Base-by-base conservation (phyloP, 1,140 invertebrate genomes). In the Coenobita brevimanus region DNA sequence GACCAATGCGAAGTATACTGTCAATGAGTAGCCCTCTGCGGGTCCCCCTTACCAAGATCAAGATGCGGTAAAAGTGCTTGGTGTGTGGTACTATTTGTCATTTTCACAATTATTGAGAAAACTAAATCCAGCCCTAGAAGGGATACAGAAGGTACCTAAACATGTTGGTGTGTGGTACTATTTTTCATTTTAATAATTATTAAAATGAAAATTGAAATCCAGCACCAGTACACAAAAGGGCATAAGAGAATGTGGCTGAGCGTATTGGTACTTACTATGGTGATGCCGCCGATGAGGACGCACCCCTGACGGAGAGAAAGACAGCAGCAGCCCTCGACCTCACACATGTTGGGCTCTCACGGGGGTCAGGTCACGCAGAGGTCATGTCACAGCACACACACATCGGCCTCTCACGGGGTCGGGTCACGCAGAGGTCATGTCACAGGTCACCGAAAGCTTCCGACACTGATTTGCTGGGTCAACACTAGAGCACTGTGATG, bases 281-380 rank as follows among this genome's bases (percentile, higher is more conserved):
- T 87, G 85, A 87, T 87, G 38, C 85, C 85, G 3, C 85, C 85
- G 50, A 87, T 87, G 46, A 87, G 76, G 6, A 87, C 78, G n/a
- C 85, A 87, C 60, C 85, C 84, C 46, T 87, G 76, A 3, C 76
- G 85, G 21, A 87, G 85, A 27, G 85, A 80, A 62, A 87, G 62
- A 64, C 85, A 87, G 67, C 85, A 87, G 46, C 85, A 87, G 15
- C 41, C 46, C 38, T 87, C 69, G 64, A 87, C 85, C 76, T 87
- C 85, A n/a, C 85, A 87, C 85, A 87, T 87, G 76, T 36, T 87
- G 85, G 60, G 6, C 24, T 50, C 24, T 27, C 21, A n/a, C 27
- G 46, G 76, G 43, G n/a, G 43, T 69, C 60, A 86, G 76, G 76
- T 78, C 85, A 81, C 43, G 76, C 54, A 21, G n/a, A 78, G 60